Conservation (phyloP, 2,113 vertebrate species). For the Pleuronectes platessa region DNA sequence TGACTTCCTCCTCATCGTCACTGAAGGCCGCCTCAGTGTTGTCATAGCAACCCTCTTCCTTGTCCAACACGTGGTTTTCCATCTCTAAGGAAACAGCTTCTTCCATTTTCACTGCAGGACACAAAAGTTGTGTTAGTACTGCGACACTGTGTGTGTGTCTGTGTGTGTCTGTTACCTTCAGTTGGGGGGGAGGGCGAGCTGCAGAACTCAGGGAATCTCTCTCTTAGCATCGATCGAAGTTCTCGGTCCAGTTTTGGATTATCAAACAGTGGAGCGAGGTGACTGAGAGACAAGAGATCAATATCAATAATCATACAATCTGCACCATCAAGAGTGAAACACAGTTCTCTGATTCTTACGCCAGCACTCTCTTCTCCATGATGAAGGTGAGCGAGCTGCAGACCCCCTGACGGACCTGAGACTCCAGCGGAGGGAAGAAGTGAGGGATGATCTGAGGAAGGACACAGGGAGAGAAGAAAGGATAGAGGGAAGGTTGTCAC, state of each 20-base stretch:
- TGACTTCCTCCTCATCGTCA: conserved; percentile 93
- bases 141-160: background rate
- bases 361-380: conserved; percentile 97
- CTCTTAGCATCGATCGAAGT: conserved; percentile 93
- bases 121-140: background rate
- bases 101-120: conserved; percentile 89
- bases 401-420: conserved; percentile 93
- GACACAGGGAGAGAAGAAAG: background rate
- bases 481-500: too few species aligned
- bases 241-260: conserved; percentile 98
- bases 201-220: conserved; percentile 97
- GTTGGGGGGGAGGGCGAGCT: conserved; percentile 92
- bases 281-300: conserved; percentile 75
- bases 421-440: conserved; percentile 93
- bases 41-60: conserved; percentile 96
- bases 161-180: conserved; percentile 82
- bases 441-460: conserved; percentile 92
- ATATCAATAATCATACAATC: background rate
- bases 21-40: conserved; percentile 94
- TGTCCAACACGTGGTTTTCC: conserved; percentile 94
- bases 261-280: conserved; percentile 94
- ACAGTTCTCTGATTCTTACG: conserved; percentile 83
- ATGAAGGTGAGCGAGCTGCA: conserved; percentile 98
- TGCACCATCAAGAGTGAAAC: background rate
- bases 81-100: conserved; percentile 91